Evolutionary conservation across 64 coral and sea anemone genomes (phyloP).

Genomic region (Platygyra sinensis): DNA sequence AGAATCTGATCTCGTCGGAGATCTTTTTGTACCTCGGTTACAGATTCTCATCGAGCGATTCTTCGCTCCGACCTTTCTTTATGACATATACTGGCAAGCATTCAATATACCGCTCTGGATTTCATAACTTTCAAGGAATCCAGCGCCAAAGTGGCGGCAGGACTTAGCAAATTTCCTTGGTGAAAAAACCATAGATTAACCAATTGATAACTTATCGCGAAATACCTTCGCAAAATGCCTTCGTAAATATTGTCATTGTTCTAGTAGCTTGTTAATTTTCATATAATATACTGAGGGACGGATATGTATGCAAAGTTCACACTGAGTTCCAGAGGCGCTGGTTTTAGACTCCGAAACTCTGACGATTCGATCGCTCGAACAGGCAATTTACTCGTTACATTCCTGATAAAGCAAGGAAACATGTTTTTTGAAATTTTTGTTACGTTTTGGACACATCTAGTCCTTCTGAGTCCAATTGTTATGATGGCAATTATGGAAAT

Average conservation of each 20-base stretch:
- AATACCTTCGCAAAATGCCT: background rate
- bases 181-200: background rate
- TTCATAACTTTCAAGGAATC: slow-evolving; percentile 2
- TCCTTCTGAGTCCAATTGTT: background rate
- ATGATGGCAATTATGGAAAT: background rate
- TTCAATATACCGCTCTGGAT: background rate
- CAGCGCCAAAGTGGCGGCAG: background rate
- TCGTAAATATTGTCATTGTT: slow-evolving; percentile 12
- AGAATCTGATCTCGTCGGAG: background rate
- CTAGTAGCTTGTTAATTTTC: background rate
- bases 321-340: background rate
- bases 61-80: too few relatives aligned
- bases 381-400: background rate
- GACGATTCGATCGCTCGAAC: background rate
- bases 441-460: background rate
- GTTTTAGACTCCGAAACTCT: background rate
- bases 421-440: background rate
- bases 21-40: too few relatives aligned
- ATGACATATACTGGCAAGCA: background rate
- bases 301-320: background rate
- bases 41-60: too few relatives aligned
- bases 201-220: background rate
- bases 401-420: background rate
- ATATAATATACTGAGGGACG: background rate
- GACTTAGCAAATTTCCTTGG: background rate